Conservation (phyloP, 1,140 invertebrate genomes). For the Bombus terrestris region DNA sequence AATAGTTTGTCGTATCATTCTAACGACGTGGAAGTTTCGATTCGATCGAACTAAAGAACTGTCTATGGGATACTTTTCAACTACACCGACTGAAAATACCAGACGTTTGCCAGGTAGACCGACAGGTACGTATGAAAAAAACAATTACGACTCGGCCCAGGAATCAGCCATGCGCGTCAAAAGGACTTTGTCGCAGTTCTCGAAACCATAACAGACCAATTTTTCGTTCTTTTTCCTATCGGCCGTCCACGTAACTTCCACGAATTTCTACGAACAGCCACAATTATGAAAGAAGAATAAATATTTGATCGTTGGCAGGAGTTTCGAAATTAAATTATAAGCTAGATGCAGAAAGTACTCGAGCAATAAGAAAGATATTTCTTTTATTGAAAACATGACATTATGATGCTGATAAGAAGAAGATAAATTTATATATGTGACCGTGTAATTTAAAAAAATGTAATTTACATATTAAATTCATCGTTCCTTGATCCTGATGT, state of each 20-base stretch:
- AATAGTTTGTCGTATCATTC: neutral
- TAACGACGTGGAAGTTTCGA: neutral
- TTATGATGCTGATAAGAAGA: too few species aligned
- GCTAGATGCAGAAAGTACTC: neutral
- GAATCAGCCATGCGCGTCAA: slow-evolving; percentile 59
- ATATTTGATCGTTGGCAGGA: neutral
- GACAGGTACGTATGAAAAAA: slow-evolving; percentile 30
- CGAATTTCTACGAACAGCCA: slow-evolving; percentile 38
- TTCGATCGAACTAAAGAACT: neutral
- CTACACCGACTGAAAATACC: neutral
- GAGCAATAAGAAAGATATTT: neutral
- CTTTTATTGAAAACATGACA: too few species aligned
- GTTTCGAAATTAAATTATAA: slow-evolving; percentile 50
- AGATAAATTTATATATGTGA: too few species aligned
- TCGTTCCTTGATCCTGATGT: too few species aligned
- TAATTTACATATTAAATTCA: too few species aligned
- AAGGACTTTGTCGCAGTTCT: slow-evolving; percentile 53
- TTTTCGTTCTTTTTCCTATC: slow-evolving; percentile 19
- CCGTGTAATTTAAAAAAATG: too few species aligned
- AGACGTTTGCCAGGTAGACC: neutral
- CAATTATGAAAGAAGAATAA: slow-evolving; percentile 14
- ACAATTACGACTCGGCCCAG: slow-evolving; percentile 34
- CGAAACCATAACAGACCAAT: slow-evolving; percentile 10
- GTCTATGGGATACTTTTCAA: neutral
- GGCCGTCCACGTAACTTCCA: slow-evolving; percentile 45